Conservation (phyloP, 2,113 vertebrate genomes). For the Phycodurus eques region DNA sequence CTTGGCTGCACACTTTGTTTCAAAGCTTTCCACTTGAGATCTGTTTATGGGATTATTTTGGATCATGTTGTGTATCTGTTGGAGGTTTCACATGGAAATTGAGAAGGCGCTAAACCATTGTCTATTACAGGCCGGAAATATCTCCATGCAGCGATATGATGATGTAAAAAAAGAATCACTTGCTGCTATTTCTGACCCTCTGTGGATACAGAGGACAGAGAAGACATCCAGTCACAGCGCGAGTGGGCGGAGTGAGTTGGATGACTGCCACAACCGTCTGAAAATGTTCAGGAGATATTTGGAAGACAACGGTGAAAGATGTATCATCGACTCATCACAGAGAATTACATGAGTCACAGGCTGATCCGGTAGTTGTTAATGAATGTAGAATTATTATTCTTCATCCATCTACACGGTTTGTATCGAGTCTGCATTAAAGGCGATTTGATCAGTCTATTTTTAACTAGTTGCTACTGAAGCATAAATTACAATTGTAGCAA, state of each 20-base stretch:
- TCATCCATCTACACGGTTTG: not conserved
- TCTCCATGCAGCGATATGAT: not conserved
- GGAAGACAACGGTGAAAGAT: conserved; percentile 30
- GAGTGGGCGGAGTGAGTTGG: conserved; percentile 25
- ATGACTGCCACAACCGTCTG: conserved; percentile 31
- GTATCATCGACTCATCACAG: not conserved
- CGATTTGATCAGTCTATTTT: conserved; percentile 7
- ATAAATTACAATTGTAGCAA: conserved; percentile 15
- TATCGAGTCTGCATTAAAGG: conserved; percentile 5
- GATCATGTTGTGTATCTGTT: conserved; percentile 4
- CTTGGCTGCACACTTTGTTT: conserved; percentile 36
- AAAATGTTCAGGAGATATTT: conserved; percentile 35
- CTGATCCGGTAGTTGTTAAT: not conserved
- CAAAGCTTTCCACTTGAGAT: conserved; percentile 10
- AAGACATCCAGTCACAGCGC: conserved; percentile 15
- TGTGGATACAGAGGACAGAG: conserved; percentile 7
- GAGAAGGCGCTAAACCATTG: not conserved
- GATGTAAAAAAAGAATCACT: not conserved
- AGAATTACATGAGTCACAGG: not conserved
- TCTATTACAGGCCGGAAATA: not conserved
- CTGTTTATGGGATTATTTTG: conserved; percentile 3
- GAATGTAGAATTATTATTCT: not conserved
- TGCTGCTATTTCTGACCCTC: conserved; percentile 8
- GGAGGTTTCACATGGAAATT: conserved; percentile 5
- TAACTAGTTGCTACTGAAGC: not conserved